Base-by-base conservation (phyloP, 2,113 vertebrate species). In the Condylura cristata region DNA sequence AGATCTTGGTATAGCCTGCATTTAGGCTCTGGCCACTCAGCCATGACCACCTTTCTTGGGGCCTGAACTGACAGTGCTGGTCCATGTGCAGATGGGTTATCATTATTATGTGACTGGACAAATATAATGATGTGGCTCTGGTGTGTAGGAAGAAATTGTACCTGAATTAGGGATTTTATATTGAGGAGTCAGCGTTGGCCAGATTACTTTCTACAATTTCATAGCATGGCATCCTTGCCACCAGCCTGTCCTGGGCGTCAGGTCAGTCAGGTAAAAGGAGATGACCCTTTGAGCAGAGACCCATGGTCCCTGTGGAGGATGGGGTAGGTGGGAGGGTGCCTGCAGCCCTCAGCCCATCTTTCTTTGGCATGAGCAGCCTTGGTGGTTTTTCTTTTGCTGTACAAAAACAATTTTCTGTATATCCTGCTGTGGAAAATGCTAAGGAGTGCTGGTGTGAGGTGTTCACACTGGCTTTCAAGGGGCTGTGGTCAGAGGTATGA, bases 151-250 rank as follows among this genome's bases (percentile, higher is more conserved):
- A 86, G 56, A 90, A 41, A 68, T 2, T 63, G 34, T 30, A 70
- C 8, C 51, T 28, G 53, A 34, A 30, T 34, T 41, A 63, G 41
- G 26, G 68, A 41, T 66, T 80, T 91, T 60, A 8, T 24, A 51
- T 34, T 53, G 39, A 70, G 51, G 76, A 81, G 32, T 88, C 58
- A 34, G 2, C 28, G n/a, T 28, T 92, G 66, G 30, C 63, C 82
- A 8, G 37, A 39, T 20, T 72, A 37, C 41, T 58, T 85, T 94
- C 79, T 58, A 26, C 26, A 86, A 39, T 1, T 70, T 7, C 28
- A n/a, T 0, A 2, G 13, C 2, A 63, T 12, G 37, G 5, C 1
- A 9, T 30, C 24, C 22, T 48, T 2, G 46, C 41, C 24, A n/a
- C 46, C 48, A 60, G 58, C 7, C 22, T 74, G 16, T 28, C 16